Evolutionary conservation across 2,113 vertebrate genomes (phyloP), one percentile per base, ranked within the genome.

Genomic region (Peromyscus californicus): DNA sequence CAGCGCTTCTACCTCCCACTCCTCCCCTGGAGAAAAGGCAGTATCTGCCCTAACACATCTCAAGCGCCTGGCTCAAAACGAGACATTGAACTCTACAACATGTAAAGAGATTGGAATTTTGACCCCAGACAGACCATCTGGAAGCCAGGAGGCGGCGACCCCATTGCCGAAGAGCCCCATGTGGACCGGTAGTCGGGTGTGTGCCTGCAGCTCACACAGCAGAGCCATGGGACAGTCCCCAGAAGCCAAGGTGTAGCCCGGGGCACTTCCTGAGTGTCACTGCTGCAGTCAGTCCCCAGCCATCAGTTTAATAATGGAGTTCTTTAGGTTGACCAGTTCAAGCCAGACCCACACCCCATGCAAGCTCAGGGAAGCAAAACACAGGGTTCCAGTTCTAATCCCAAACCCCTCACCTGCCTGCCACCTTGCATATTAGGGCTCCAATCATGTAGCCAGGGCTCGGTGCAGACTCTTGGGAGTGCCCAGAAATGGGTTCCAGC

Each of bases 181-280:
- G 5, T 4, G 24, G 29, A 12, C 3, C 15, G 5, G 79, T 57
- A 4, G 13, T 0, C 0, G 42, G 89, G 17, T 11, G 1, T 8
- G 13, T 80, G 2, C n/a, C 85, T 82, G 17, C 1, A 21, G 39
- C n/a, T 24, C 13, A 70, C 31, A 31, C 31, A 12, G 42, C 61
- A 29, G 63, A 12, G 42, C 10, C 1, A 9, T 29, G 24, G n/a
- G 5, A 59, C 13, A 29, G 13, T 48, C 29, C 57, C 57, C 16
- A 42, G 45, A 67, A 48, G 65, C 78, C 33, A 72, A 89, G 72
- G 26, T 42, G 33, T 21, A 29, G 29, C 8, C n/a, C 29, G 7
- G 16, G 13, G 48, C 1, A 29, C 24, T 51, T n/a, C 36, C 36
- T 8, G 78, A 57, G 48, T 1, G 0, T 61, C 3, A 5, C 51